Evolutionary conservation across 2,797 vertebrate species (phyloP).

Genomic region (Thamnophis elegans): DNA sequence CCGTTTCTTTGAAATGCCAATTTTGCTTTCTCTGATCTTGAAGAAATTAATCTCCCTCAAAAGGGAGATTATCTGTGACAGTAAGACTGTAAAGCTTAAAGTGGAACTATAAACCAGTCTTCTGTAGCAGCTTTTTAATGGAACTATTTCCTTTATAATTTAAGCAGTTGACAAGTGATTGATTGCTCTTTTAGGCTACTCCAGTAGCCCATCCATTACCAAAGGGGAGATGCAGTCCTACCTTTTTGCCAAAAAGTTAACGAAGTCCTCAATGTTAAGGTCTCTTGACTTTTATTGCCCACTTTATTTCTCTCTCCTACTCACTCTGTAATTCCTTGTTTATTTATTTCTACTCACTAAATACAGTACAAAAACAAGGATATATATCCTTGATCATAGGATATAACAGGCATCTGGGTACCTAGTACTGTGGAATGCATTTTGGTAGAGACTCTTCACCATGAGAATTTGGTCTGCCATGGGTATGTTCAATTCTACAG

Average conservation of each 20-base stretch:
- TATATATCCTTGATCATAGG: neutral
- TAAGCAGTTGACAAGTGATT: slow-evolving; percentile 9
- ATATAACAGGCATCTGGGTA: neutral
- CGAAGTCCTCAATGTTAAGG: slow-evolving; percentile 8
- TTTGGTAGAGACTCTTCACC: neutral
- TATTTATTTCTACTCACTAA: slow-evolving; percentile 34
- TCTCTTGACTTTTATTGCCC: slow-evolving; percentile 31
- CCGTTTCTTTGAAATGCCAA: slow-evolving; percentile 1
- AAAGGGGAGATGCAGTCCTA: neutral
- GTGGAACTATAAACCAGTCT: neutral
- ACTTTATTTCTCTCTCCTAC: slow-evolving; percentile 2
- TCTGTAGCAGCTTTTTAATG: slow-evolving; percentile 4
- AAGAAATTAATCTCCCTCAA: slow-evolving; percentile 45
- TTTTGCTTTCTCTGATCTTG: slow-evolving; percentile 37
- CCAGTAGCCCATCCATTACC: neutral
- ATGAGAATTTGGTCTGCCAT: slow-evolving; percentile 1
- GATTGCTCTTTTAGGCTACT: neutral
- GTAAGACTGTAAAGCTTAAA: slow-evolving; percentile 9
- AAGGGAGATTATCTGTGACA: neutral
- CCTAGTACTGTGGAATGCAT: neutral
- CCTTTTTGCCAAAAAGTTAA: neutral
- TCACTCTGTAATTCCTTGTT: slow-evolving; percentile 54
- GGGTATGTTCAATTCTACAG: neutral
- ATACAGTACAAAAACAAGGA: slow-evolving; percentile 23
- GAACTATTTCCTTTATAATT: neutral